A percentile compares a stretch with the other conserved stretches of the same genome.
Evolutionary conservation across 2,888 invertebrate genomes (phyloP).

Genomic region (Arrhopalites spinosus): DNA sequence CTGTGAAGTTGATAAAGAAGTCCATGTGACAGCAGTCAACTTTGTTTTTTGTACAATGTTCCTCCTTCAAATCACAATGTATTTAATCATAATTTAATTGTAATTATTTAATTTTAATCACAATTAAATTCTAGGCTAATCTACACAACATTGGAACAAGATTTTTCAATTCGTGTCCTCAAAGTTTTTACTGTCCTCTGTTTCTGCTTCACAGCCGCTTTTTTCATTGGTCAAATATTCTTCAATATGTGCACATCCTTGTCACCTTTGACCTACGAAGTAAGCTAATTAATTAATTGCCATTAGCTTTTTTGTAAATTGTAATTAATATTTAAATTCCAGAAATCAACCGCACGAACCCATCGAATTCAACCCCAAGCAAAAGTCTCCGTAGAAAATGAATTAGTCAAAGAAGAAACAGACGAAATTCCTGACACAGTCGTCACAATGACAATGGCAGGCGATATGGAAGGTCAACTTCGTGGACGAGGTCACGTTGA

Average conservation of each 20-base stretch:
- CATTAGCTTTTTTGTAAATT: too few species aligned
- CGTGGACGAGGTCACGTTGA: too few species aligned
- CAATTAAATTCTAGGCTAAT: not conserved
- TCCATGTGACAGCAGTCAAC: slow-evolving; percentile 81
- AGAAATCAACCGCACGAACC: too few species aligned
- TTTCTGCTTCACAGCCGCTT: slow-evolving; percentile 69
- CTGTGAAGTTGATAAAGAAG: slow-evolving; percentile 73
- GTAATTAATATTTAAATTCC: too few species aligned
- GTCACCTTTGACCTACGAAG: not conserved
- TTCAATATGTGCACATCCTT: slow-evolving; percentile 63
- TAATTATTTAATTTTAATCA: not conserved
- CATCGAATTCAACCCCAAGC: too few species aligned
- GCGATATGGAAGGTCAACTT: too few species aligned
- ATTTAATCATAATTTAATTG: slow-evolving; percentile 57
- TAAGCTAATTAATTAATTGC: not conserved
- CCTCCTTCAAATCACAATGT: slow-evolving; percentile 74
- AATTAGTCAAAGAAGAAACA: too few species aligned
- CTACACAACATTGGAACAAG: not conserved
- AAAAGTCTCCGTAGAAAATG: too few species aligned
- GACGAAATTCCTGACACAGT: too few species aligned
- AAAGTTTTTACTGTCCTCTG: slow-evolving; percentile 64
- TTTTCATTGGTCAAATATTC: slow-evolving; percentile 60
- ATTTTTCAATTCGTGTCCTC: slow-evolving; percentile 11
- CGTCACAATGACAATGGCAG: too few species aligned
- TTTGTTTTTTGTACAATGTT: slow-evolving; percentile 79